Conservation (phyloP, 2,888 invertebrate species). For the Aporophyla nigra region DNA sequence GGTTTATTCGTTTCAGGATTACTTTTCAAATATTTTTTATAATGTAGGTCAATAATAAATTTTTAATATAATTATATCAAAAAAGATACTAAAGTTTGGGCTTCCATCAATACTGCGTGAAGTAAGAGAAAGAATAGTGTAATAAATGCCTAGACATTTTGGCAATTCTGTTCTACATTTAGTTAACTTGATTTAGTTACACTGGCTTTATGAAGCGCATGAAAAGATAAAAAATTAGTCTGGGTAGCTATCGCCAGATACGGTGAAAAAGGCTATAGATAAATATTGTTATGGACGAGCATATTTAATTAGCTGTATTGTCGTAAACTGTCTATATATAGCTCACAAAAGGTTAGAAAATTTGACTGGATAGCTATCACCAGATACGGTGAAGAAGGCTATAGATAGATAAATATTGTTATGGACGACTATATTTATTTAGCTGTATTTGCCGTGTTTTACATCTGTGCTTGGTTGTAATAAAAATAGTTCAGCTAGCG, state of each 20-base stretch:
- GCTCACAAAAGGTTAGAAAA: too few relatives aligned
- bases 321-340: too few relatives aligned
- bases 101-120: neutral
- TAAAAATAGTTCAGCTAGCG: neutral
- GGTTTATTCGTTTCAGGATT: neutral
- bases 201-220: too few relatives aligned
- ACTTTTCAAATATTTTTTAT: neutral
- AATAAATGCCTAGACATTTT: neutral
- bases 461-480: neutral
- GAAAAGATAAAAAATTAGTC: too few relatives aligned
- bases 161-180: neutral
- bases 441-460: too few relatives aligned
- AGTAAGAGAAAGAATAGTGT: neutral
- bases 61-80: neutral
- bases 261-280: too few relatives aligned
- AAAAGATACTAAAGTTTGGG: neutral
- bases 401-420: too few relatives aligned
- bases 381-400: too few relatives aligned
- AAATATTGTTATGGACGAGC: too few relatives aligned
- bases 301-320: neutral
- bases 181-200: too few relatives aligned
- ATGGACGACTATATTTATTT: neutral
- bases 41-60: neutral
- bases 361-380: too few relatives aligned
- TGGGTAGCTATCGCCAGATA: too few relatives aligned